A percentile compares a stretch with the other conserved stretches of the same genome.
Evolutionary conservation across 2,888 invertebrate genomes (phyloP).

Genomic region (Standfussiana lucernea): DNA sequence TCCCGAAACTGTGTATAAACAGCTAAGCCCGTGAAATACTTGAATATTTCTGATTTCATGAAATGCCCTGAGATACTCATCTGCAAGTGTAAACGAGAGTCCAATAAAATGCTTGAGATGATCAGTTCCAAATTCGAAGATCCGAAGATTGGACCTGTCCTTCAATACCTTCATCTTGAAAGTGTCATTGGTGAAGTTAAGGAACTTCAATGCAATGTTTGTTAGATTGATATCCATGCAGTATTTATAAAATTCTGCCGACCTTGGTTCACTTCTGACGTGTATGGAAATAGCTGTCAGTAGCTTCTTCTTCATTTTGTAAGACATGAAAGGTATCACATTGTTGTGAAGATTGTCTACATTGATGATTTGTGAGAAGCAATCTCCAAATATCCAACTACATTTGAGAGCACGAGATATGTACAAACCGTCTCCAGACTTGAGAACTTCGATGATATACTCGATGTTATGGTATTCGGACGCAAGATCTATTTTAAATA

Average conservation of each 20-base stretch:
- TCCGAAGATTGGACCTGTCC: slow-evolving; percentile 21
- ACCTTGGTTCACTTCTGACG: slow-evolving; percentile 71
- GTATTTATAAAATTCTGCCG: slow-evolving; percentile 75
- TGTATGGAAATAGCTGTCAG: slow-evolving; percentile 72
- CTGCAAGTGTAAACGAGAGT: slow-evolving; percentile 72
- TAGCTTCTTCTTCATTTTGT: slow-evolving; percentile 79
- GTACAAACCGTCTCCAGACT: slow-evolving; percentile 78
- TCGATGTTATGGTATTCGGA: slow-evolving; percentile 76
- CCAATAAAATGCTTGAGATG: slow-evolving; percentile 73
- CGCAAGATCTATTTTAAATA: slow-evolving; percentile 83
- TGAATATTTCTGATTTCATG: neutral
- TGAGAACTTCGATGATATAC: slow-evolving; percentile 78
- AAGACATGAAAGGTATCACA: slow-evolving; percentile 80
- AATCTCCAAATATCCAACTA: slow-evolving; percentile 76
- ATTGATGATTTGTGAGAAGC: slow-evolving; percentile 74
- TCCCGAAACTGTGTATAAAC: slow-evolving; percentile 68
- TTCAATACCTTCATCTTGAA: slow-evolving; percentile 74
- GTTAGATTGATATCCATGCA: slow-evolving; percentile 69
- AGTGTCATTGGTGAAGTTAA: slow-evolving; percentile 73
- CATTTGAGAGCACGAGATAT: slow-evolving; percentile 79
- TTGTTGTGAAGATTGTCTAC: slow-evolving; percentile 75
- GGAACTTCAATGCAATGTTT: slow-evolving; percentile 76
- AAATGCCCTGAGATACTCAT: slow-evolving; percentile 55
- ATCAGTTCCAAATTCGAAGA: neutral
- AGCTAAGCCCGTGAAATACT: slow-evolving; percentile 56